Evolutionary conservation across 2,888 invertebrate species (phyloP), one percentile per base, ranked within the genome.

Genomic region (Cantharis lateralis): DNA sequence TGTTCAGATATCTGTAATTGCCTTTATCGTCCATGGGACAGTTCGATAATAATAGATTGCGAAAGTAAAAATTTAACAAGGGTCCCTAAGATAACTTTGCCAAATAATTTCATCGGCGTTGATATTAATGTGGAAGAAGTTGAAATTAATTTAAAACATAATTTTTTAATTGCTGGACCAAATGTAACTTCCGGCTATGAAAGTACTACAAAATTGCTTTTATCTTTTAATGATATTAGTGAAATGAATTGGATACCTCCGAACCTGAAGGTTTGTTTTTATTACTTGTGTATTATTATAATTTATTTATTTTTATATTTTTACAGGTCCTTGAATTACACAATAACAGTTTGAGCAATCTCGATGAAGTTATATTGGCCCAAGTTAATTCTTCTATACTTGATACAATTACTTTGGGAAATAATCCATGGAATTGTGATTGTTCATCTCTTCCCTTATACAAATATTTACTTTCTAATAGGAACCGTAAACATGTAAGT

Each of bases 341-440:
- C 62, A 85, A 89, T 78, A 94, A 94, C 83, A 88, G 90, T 24
- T 82, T 94, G 3, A 28, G 26, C 10, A 28, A 82, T 16, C 80
- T 93, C 71, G 89, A 89, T 86, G 83, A 82, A 0, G 85, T 86
- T 0, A 83, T 88, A 2, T 81, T 91, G 15, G 79, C 87, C 5
- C 82, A 84, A 9, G 81, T 91, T n/a, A 84, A 84, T 9, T 85
- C 88, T 28, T 85, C 86, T 0, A 82, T 86, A 2, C 81, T 91
- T n/a, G 26, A 11, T 28, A 11, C 10, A 28, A 72, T 90, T 18
- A 86, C 86, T 5, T 85, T 92, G 11, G 85, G 89, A 48, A 84
- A 87, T 62, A 93, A 93, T 85, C 91, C 91, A 0, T 93, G 92
- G 92, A 83, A 82, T 10, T 93, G 93, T 83, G 89, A 90, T 79